phyloP scores from a whole-genome alignment of 2,113 vertebrate genomes.

The Atlantisia rogersi region DNA sequence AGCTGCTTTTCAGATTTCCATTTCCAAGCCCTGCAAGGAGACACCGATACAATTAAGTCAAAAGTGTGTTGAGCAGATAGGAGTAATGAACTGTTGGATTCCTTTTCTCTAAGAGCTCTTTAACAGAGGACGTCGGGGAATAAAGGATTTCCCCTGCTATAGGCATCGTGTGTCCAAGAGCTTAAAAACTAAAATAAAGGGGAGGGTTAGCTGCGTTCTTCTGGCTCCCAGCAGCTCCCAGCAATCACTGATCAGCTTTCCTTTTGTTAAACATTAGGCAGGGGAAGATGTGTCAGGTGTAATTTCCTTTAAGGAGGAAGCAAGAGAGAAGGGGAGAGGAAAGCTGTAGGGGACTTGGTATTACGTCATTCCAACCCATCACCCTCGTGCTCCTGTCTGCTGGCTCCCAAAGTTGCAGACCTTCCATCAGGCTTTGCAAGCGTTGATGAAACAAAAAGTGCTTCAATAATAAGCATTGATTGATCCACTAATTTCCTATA shows the following conservation, averaged over 20 bases:
- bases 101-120: constrained; percentile 9
- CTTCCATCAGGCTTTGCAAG: not conserved
- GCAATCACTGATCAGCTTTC: not conserved
- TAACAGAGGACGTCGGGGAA: not conserved
- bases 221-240: not conserved
- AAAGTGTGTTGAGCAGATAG: not conserved
- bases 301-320: not conserved
- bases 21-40: not conserved
- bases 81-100: constrained; percentile 43
- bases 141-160: not conserved
- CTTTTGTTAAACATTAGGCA: not conserved
- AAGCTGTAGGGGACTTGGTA: not conserved
- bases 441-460: rapidly evolving
- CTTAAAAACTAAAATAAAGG: not conserved
- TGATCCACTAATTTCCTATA: not conserved
- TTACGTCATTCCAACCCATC: rapidly evolving
- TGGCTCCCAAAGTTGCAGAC: not conserved
- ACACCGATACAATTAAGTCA: not conserved
- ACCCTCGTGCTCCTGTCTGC: not conserved
- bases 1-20: not conserved
- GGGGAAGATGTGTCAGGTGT: not conserved
- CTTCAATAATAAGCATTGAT: not conserved
- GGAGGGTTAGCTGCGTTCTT: not conserved
- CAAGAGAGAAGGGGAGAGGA: not conserved
- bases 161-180: not conserved